These are phyloP conservation scores for Nothocercus nigrocapillus DNA, from an alignment of 2,113 vertebrate species.

Conservation along the genomic window DNA sequence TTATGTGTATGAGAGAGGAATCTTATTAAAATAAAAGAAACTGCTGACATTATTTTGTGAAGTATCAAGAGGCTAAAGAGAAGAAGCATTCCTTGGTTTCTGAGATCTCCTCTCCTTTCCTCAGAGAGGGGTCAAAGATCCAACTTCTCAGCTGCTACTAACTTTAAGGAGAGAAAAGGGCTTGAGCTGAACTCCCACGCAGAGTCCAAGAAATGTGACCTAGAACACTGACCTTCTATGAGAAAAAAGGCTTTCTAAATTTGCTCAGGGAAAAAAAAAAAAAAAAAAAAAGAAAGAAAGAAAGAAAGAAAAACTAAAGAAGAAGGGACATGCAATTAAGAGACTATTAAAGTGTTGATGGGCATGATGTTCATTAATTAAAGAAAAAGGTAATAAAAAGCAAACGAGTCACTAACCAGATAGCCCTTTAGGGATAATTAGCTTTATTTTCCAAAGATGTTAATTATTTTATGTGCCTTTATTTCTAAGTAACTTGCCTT, in stretches of 20 bases:
- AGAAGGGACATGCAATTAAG: neutral
- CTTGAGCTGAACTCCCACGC: no score
- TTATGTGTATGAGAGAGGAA: neutral
- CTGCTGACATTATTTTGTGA: neutral
- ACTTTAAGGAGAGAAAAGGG: neutral
- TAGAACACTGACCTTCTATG: neutral
- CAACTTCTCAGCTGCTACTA: neutral
- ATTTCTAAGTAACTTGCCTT: neutral
- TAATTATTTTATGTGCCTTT: neutral
- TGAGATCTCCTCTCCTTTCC: neutral
- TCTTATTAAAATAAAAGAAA: neutral
- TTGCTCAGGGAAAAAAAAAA: neutral
- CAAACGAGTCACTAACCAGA: neutral
- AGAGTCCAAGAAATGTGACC: neutral
- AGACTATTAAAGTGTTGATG: neutral
- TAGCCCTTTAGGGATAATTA: neutral
- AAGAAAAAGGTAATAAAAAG: neutral
- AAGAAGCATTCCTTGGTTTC: neutral
- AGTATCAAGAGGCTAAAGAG: neutral
- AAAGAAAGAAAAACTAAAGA: neutral
- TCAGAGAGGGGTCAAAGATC: accelerated
- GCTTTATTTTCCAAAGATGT: neutral
- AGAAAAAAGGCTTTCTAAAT: neutral
- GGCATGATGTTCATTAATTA: neutral
- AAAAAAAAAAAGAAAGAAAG: neutral